Evolutionary conservation across 1,140 invertebrate species (phyloP).

Genomic region (Drosophila chauvacae): DNA sequence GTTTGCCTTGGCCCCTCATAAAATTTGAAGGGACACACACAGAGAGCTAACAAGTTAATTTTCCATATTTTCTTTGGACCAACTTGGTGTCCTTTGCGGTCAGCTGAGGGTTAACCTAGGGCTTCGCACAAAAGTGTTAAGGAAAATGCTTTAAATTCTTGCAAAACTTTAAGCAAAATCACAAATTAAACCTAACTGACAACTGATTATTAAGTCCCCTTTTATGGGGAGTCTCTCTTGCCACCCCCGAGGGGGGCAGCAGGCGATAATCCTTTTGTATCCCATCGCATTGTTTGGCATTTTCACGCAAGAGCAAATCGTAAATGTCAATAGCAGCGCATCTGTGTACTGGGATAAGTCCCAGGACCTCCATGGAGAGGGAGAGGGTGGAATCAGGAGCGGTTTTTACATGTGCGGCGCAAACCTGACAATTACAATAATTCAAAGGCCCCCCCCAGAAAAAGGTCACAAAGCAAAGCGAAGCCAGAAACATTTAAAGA

Average conservation of each 20-base stretch:
- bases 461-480: slow-evolving; percentile 42
- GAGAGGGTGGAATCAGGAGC: slow-evolving; percentile 12
- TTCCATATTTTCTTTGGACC: slow-evolving; percentile 78
- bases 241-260: slow-evolving; percentile 2
- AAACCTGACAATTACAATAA: slow-evolving; percentile 67
- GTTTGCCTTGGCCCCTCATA: slow-evolving; percentile 57
- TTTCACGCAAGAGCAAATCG: slow-evolving; percentile 80
- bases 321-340: slow-evolving; percentile 78
- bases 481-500: slow-evolving; percentile 69
- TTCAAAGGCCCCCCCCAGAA: slow-evolving; percentile 37
- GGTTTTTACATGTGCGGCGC: slow-evolving; percentile 34
- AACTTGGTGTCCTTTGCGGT: slow-evolving; percentile 35
- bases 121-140: slow-evolving; percentile 2
- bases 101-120: slow-evolving; percentile 6
- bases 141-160: slow-evolving; percentile 12
- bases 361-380: neutral
- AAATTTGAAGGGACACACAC: slow-evolving; percentile 21
- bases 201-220: slow-evolving; percentile 20
- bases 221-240: neutral
- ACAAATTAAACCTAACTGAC: slow-evolving; percentile 1
- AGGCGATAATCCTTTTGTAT: slow-evolving; percentile 74
- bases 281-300: slow-evolving; percentile 61
- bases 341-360: slow-evolving; percentile 24
- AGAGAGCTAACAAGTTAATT: slow-evolving; percentile 77
- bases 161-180: slow-evolving; percentile 15